Percentiles rank a stretch among this genome's conserved stretches.
Evolutionary conservation across 2,797 vertebrate genomes (phyloP).

Genomic region (Rhinichthys osculus): DNA sequence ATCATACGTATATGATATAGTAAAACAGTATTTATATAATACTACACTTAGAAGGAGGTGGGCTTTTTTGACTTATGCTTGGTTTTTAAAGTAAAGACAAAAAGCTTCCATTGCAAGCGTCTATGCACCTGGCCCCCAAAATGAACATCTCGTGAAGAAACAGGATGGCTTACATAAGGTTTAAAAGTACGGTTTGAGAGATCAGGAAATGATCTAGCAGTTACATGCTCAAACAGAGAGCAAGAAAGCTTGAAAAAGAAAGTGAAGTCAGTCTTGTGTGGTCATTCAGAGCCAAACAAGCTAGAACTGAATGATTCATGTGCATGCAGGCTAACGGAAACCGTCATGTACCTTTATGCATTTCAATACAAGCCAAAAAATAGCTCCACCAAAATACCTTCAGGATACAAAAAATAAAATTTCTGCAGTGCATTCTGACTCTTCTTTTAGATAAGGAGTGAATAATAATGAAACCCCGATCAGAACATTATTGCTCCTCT

Average conservation of each 20-base stretch:
- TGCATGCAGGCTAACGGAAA: conserved; percentile 9
- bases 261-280: not conserved
- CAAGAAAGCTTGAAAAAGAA: conserved; percentile 1
- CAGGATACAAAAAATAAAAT: not conserved
- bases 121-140: not conserved
- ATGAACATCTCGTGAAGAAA: not conserved
- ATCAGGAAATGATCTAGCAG: not conserved
- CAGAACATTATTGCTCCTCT: not conserved
- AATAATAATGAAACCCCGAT: not conserved
- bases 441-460: not conserved
- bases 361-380: not conserved
- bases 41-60: not conserved
- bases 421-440: not conserved
- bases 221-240: not conserved
- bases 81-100: not conserved
- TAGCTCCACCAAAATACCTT: not conserved
- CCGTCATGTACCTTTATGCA: not conserved
- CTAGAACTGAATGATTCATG: conserved; percentile 18
- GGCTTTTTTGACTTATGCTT: not conserved
- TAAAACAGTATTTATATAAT: not conserved
- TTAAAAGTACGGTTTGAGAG: not conserved
- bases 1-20: not conserved
- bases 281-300: conserved; percentile 7
- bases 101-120: not conserved
- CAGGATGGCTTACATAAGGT: not conserved